Base-by-base conservation (phyloP, 2,888 invertebrate species). In the Cheilosia vernalis region DNA sequence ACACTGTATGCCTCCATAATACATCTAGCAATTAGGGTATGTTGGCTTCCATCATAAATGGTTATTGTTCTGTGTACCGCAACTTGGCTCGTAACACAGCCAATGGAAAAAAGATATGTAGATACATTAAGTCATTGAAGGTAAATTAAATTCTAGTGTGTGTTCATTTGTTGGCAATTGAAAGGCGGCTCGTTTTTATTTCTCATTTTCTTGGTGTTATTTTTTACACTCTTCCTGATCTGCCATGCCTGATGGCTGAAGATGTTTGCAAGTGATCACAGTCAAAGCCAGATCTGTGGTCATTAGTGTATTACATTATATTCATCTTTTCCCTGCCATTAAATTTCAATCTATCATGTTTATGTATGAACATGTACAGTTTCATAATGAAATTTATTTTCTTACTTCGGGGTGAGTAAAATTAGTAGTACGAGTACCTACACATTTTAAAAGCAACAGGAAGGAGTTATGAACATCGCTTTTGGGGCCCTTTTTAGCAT, bases 51-150 rank as follows among this genome's bases (percentile, higher is more conserved):
- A 73, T 78, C 61, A 55, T 73, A 83, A 73, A 73, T 73, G 49
- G 63, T 58, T 64, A 84, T 84, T 84, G 79, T 84, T 84, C 67
- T 49, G 58, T 27, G 15, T 56, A 49, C 60, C 24, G 17, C 3
- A 17, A 61, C 63, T 30, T 44, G 15, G 27, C 27, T 56, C 27
- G 27, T 4, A 44, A n/a, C 15, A 42, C 17, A 15, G 44, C 37
- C 64, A 64, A 58, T 44, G 73, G 51, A 61, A 27, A 53, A 47
- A 58, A 63, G 37, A 44, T 58, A 37, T n/a, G n/a, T n/a, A n/a
- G n/a, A n/a, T 58, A 79, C 74, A 84, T 79, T 79, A 58, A 79
- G 83, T 74, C 67, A 78, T 83, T 67, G 79, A 73, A 67, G 66
- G 66, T 24, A 42, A 79, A 72, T 64, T 72, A 51, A 73, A 72